Conservation (phyloP, 2,888 invertebrate genomes). For the Platycheirus rosarum region DNA sequence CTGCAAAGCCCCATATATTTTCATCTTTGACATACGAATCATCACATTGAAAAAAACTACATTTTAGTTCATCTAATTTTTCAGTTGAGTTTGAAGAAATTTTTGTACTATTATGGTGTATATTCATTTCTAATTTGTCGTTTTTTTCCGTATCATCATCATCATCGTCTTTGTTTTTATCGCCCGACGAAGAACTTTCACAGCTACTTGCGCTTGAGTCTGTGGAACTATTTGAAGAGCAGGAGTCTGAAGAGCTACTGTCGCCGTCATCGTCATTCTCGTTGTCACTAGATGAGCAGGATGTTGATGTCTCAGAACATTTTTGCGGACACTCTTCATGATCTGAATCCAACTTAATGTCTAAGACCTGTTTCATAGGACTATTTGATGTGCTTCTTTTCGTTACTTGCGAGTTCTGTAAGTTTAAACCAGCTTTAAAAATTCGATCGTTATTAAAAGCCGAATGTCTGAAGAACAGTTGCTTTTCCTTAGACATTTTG, state of each 20-base stretch:
- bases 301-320: conserved; percentile 81
- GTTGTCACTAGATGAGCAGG: conserved; percentile 81
- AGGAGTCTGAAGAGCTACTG: conserved; percentile 80
- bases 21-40: conserved; percentile 77
- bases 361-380: conserved; percentile 19
- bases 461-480: conserved; percentile 92
- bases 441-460: conserved; percentile 87
- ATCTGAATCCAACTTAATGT: conserved; percentile 42
- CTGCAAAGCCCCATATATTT: conserved; percentile 85
- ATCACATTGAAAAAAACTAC: conserved; percentile 74
- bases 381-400: conserved; percentile 36
- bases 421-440: conserved; percentile 65
- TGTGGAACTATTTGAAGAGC: conserved; percentile 81
- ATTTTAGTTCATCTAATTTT: conserved; percentile 67
- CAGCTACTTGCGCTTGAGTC: conserved; percentile 81
- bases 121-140: conserved; percentile 78
- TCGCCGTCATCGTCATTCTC: conserved; percentile 80
- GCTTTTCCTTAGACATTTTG: conserved; percentile 92
- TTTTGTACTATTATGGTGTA: conserved; percentile 77
- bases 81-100: conserved; percentile 61
- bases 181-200: conserved; percentile 80
- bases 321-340: conserved; percentile 75
- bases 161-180: conserved; percentile 79
- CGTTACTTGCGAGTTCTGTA: conserved; percentile 37
- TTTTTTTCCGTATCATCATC: conserved; percentile 79